phyloP scores from a whole-genome alignment of 2,113 vertebrate genomes.

The Pholis gunnellus region DNA sequence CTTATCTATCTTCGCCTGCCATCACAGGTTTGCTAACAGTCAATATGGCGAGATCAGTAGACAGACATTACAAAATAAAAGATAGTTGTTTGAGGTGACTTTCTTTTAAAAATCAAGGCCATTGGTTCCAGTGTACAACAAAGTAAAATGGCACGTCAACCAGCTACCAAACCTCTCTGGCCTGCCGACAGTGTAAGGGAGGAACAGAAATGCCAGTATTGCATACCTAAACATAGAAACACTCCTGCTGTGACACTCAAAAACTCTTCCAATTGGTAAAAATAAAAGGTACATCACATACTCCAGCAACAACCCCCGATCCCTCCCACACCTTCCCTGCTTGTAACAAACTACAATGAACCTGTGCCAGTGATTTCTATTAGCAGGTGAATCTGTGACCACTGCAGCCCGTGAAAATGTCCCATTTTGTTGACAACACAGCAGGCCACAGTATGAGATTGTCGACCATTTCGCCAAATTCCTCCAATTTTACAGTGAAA shows the following conservation, averaged over 20 bases:
- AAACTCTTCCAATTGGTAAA: constrained; percentile 62
- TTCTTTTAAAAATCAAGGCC: constrained; percentile 52
- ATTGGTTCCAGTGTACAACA: constrained; percentile 79
- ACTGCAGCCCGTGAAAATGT: not conserved
- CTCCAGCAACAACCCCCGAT: not conserved
- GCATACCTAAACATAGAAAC: constrained; percentile 50
- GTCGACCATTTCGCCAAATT: constrained; percentile 40
- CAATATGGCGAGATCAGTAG: constrained; percentile 72
- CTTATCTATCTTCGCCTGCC: constrained; percentile 53
- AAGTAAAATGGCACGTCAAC: constrained; percentile 54
- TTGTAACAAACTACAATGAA: constrained; percentile 39
- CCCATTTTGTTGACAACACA: constrained; percentile 34
- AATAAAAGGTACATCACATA: constrained; percentile 44
- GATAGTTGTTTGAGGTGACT: constrained; percentile 69
- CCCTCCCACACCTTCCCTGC: constrained; percentile 20
- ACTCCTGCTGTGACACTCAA: constrained; percentile 56
- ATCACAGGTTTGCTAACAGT: constrained; percentile 71
- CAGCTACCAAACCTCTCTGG: constrained; percentile 37
- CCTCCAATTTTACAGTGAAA: constrained; percentile 41
- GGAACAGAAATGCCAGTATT: constrained; percentile 29
- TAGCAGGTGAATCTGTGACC: constrained; percentile 41
- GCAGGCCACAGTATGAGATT: constrained; percentile 34
- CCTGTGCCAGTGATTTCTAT: constrained; percentile 24
- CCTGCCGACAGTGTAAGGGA: constrained; percentile 42
- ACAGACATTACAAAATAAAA: constrained; percentile 55